Evolutionary conservation across 2,113 vertebrate genomes (phyloP).

Genomic region (human): DNA sequence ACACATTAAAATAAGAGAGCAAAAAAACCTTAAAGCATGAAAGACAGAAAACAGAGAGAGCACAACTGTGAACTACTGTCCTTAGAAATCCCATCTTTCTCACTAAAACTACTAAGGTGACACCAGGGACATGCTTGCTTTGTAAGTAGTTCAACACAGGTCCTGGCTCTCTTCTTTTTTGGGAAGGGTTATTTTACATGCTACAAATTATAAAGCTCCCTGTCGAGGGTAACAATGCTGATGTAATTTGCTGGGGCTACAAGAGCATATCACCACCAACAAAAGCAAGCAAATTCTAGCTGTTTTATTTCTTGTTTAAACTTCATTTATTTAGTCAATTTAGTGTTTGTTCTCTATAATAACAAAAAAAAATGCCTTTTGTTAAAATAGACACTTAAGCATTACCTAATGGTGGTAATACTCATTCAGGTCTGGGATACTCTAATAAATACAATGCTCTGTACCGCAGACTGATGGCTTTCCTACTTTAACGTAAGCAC

Average conservation of each 20-base stretch:
- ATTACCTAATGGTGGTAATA: conserved; percentile 25
- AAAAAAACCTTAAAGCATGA: background rate
- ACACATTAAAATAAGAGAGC: conserved; percentile 27
- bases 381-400: conserved; percentile 25
- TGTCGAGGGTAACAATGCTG: conserved; percentile 31
- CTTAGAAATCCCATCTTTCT: conserved; percentile 19
- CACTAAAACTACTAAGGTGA: conserved; percentile 9
- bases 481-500: conserved; percentile 38
- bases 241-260: background rate
- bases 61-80: background rate
- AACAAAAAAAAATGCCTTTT: background rate
- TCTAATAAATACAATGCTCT: conserved; percentile 23
- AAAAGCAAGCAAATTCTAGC: conserved; percentile 48
- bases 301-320: conserved; percentile 46
- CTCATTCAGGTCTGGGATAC: conserved; percentile 6
- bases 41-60: background rate
- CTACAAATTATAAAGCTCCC: conserved; percentile 51
- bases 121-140: background rate
- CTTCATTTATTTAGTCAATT: conserved; percentile 27
- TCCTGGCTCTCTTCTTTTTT: background rate
- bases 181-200: conserved; percentile 1
- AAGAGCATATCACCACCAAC: conserved; percentile 30
- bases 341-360: conserved; percentile 32
- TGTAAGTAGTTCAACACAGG: conserved; percentile 4
- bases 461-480: background rate